Percentiles rank a stretch among this genome's conserved stretches.
These are phyloP conservation scores for Crotalus viridis DNA, from an alignment of 2,113 vertebrate species.

Conservation along the genomic window DNA sequence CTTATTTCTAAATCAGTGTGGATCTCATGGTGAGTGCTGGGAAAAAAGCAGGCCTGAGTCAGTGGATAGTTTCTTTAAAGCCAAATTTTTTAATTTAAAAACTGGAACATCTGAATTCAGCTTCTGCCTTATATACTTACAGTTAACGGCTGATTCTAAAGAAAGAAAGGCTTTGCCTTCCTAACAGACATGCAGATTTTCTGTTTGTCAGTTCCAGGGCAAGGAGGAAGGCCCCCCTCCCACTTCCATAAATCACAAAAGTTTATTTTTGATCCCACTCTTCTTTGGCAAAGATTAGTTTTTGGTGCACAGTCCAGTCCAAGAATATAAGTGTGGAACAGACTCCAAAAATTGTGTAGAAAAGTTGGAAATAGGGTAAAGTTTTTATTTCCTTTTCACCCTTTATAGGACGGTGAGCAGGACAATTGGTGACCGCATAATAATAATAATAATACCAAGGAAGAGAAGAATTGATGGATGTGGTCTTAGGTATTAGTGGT, in stretches of 20 bases:
- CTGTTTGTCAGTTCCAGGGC: background rate
- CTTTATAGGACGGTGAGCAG: background rate
- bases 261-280: background rate
- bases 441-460: background rate
- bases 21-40: background rate
- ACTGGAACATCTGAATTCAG: slow-evolving; percentile 17
- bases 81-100: slow-evolving; percentile 13
- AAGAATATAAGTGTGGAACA: background rate
- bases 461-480: background rate
- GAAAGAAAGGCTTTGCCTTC: background rate
- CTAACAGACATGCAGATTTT: background rate
- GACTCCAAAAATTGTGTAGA: background rate
- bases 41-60: background rate
- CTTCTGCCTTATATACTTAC: background rate
- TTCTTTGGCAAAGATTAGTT: background rate
- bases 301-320: background rate
- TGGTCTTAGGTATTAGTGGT: background rate
- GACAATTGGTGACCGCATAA: background rate
- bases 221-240: background rate
- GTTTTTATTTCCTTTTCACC: background rate
- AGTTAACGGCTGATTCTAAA: background rate
- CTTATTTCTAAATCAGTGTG: background rate
- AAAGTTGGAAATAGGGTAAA: background rate
- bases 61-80: background rate
- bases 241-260: background rate